Evolutionary conservation across 2,888 invertebrate genomes (phyloP).

Genomic region (Catonia carolina): DNA sequence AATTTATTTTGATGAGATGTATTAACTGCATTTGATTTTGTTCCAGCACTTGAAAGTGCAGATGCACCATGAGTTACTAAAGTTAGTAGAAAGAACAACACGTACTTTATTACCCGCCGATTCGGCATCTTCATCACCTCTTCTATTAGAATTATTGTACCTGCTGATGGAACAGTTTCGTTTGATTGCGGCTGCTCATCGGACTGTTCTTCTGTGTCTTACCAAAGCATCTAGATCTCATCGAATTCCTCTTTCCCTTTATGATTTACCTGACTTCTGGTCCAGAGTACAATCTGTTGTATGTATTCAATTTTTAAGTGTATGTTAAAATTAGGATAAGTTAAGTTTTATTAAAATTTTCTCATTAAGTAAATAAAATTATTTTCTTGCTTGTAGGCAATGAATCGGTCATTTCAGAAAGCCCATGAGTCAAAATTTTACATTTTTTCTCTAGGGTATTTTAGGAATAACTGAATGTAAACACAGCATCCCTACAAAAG

Average conservation of each 20-base stretch:
- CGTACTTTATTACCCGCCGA: conserved; percentile 58
- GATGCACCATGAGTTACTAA: conserved; percentile 73
- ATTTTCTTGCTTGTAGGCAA: background rate
- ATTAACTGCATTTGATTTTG: background rate
- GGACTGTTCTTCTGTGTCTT: conserved; percentile 57
- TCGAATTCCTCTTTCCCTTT: conserved; percentile 50
- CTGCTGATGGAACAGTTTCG: conserved; percentile 77
- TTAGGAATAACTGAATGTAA: no score
- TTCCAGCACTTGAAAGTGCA: conserved; percentile 67
- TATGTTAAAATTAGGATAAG: no score
- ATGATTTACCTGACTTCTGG: conserved; percentile 78
- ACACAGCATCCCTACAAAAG: no score
- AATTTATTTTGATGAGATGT: no score
- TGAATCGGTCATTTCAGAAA: no score
- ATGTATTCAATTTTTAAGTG: no score
- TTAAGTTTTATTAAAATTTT: no score
- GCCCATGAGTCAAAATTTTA: no score
- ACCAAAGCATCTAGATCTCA: conserved; percentile 56
- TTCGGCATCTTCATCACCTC: conserved; percentile 37
- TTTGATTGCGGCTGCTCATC: conserved; percentile 70
- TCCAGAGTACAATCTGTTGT: conserved; percentile 83
- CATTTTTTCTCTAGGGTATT: no score
- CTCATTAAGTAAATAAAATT: background rate
- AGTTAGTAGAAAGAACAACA: conserved; percentile 72
- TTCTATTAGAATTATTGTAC: conserved; percentile 57